Evolutionary conservation across 2,888 invertebrate species (phyloP).

Genomic region (Rhingia rostrata): DNA sequence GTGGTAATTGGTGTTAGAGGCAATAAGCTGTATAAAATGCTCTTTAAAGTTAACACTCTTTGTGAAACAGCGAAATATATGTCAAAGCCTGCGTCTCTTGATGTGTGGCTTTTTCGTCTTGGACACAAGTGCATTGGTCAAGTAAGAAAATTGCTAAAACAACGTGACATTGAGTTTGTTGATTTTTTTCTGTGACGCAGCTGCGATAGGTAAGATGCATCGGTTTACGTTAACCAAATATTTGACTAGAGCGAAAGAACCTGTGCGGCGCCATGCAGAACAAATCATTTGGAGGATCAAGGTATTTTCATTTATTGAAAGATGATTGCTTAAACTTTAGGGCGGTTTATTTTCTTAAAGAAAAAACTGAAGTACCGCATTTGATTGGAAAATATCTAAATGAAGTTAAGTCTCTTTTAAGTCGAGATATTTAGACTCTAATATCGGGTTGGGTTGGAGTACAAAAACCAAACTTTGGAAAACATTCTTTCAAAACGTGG

Average conservation of each 20-base stretch:
- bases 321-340: conserved; percentile 74
- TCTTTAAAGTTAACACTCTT: conserved; percentile 19
- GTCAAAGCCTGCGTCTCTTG: conserved; percentile 17
- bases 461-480: no score
- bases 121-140: conserved; percentile 42
- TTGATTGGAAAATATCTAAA: conserved; percentile 63
- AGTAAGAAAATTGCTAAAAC: conserved; percentile 23
- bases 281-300: conserved; percentile 70
- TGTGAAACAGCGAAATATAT: conserved; percentile 24
- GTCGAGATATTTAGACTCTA: no score
- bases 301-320: conserved; percentile 72
- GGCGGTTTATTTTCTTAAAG: conserved; percentile 71
- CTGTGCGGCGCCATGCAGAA: conserved; percentile 75
- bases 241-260: conserved; percentile 59
- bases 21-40: conserved; percentile 37
- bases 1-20: conserved; percentile 17
- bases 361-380: conserved; percentile 62
- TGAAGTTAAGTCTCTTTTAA: conserved; percentile 71
- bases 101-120: conserved; percentile 37
- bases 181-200: conserved; percentile 74
- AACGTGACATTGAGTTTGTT: conserved; percentile 22
- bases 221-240: conserved; percentile 63
- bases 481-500: no score
- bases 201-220: conserved; percentile 75
- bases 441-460: no score